Conservation (phyloP, 2,797 vertebrate species). For the Ammospiza maritima region DNA sequence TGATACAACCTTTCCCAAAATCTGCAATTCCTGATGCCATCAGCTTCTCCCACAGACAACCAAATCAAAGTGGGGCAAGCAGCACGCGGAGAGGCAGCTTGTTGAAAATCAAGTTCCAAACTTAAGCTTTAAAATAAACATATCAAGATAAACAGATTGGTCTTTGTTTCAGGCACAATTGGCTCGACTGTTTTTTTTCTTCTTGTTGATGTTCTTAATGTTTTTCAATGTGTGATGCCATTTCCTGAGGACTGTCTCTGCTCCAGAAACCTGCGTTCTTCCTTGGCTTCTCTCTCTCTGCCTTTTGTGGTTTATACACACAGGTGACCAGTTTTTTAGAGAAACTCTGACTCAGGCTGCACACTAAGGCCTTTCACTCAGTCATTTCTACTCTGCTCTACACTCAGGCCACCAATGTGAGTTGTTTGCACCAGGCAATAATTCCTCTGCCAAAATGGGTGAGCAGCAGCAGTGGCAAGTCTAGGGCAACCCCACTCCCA, state of each 20-base stretch:
- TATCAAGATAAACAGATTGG: conserved; percentile 22
- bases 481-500: background rate
- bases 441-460: background rate
- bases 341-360: background rate
- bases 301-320: background rate
- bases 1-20: background rate
- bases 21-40: background rate
- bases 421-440: background rate
- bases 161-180: background rate
- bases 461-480: background rate
- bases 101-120: background rate
- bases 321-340: background rate
- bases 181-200: background rate
- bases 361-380: background rate
- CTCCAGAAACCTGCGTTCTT: background rate
- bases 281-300: background rate
- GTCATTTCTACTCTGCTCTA: background rate
- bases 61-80: background rate
- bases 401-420: accelerated
- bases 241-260: background rate
- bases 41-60: background rate
- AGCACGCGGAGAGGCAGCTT: background rate
- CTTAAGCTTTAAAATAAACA: conserved; percentile 21
- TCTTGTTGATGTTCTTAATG: background rate
- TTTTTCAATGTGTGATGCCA: background rate